A percentile compares a stretch with the other conserved stretches of the same genome.
Conservation (phyloP, 2,888 invertebrate species). For the Brachypalpus laphriformis region DNA sequence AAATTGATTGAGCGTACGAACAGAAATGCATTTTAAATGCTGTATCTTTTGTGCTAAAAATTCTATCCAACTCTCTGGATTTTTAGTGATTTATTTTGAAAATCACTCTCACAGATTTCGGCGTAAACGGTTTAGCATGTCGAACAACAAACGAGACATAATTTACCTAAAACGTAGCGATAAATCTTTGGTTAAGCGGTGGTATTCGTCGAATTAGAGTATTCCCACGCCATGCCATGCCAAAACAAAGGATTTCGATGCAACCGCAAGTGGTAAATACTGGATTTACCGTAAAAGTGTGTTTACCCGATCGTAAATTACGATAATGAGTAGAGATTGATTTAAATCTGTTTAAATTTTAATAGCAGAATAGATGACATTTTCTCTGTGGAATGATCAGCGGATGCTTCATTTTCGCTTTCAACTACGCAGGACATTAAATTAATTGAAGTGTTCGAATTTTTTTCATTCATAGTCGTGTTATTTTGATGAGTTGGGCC, state of each 20-base stretch:
- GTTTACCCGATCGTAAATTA: conserved; percentile 16
- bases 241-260: background rate
- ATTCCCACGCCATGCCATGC: conserved; percentile 51
- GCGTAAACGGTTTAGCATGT: background rate
- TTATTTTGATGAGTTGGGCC: too few species aligned
- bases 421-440: background rate
- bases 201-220: conserved; percentile 14
- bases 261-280: conserved; percentile 22
- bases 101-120: conserved; percentile 20
- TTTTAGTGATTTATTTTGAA: conserved; percentile 1
- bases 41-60: background rate
- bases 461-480: too few species aligned
- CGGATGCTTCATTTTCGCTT: background rate
- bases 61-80: background rate
- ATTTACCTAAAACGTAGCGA: conserved; percentile 13
- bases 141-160: conserved; percentile 19
- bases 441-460: too few species aligned
- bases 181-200: conserved; percentile 33
- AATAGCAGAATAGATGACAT: conserved; percentile 4
- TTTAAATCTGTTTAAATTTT: conserved; percentile 14
- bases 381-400: background rate
- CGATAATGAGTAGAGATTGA: conserved; percentile 37
- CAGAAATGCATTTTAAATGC: background rate
- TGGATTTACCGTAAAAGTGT: conserved; percentile 28
- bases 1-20: background rate